Conservation (phyloP, 2,888 invertebrate genomes). For the Melanostoma mellinum region DNA sequence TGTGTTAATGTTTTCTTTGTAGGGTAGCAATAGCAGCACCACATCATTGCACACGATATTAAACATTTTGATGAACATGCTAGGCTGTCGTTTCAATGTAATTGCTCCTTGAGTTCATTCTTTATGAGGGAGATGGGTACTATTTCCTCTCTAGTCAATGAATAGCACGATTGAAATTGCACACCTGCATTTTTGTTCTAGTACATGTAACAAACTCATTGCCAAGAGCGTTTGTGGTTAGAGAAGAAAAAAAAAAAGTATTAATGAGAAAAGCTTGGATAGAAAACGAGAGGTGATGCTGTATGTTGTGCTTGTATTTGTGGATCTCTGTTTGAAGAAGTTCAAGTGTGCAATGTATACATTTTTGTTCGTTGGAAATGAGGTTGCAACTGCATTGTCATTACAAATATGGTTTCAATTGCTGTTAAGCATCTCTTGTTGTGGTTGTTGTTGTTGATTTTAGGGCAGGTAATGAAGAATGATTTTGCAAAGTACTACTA, state of each 20-base stretch:
- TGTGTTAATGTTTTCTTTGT: not conserved
- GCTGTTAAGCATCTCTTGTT: conserved; percentile 15
- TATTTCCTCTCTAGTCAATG: conserved; percentile 15
- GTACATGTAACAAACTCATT: conserved; percentile 3
- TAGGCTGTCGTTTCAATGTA: conserved; percentile 48
- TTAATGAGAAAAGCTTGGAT: too few relatives aligned
- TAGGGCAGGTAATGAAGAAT: not conserved
- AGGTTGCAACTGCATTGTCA: conserved; percentile 19
- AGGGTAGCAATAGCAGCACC: not conserved
- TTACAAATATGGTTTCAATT: conserved; percentile 28
- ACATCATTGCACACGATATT: conserved; percentile 1
- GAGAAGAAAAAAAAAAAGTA: too few relatives aligned
- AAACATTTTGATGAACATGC: conserved; percentile 41
- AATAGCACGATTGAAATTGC: conserved; percentile 10
- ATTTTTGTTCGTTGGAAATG: conserved; percentile 17
- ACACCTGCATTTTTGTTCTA: conserved; percentile 29
- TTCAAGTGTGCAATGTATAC: conserved; percentile 38
- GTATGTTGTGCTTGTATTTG: not conserved
- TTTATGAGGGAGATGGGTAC: conserved; percentile 22
- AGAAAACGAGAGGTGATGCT: conserved; percentile 19
- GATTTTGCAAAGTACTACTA: not conserved
- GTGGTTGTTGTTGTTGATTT: not conserved
- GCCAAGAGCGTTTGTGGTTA: not conserved
- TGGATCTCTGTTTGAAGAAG: conserved; percentile 31
- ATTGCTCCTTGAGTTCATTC: conserved; percentile 59